A percentile compares a stretch with the other conserved stretches of the same genome.
Evolutionary conservation across 2,888 invertebrate genomes (phyloP).

Genomic region (Hypomecis punctinalis): DNA sequence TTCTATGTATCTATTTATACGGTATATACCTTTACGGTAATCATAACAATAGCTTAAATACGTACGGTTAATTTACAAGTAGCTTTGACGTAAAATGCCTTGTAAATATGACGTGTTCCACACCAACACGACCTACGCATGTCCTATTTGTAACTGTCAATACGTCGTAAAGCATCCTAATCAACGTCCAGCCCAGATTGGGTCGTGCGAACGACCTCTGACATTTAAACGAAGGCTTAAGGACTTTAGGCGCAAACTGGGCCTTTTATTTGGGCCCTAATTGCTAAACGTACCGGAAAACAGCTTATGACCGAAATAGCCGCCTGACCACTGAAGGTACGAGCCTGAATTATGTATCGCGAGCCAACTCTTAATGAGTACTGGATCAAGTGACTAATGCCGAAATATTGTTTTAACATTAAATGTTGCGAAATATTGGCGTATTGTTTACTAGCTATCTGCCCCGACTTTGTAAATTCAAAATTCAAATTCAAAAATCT

Average conservation of each 20-base stretch:
- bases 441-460: neutral
- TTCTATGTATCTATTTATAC: no score
- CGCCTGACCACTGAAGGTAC: conserved; percentile 40
- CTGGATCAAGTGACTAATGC: conserved; percentile 17
- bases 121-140: neutral
- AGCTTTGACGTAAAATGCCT: no score
- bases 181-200: conserved; percentile 15
- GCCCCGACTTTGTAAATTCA: no score
- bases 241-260: conserved; percentile 46
- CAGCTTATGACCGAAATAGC: conserved; percentile 50
- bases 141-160: conserved; percentile 6
- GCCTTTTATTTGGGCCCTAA: conserved; percentile 53
- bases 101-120: neutral
- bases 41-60: no score
- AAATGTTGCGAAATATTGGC: neutral
- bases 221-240: conserved; percentile 40
- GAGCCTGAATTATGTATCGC: conserved; percentile 26
- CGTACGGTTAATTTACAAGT: no score
- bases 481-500: no score
- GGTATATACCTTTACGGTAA: no score
- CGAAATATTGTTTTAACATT: neutral
- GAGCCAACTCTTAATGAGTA: conserved; percentile 26
- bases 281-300: conserved; percentile 57
- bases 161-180: conserved; percentile 12
- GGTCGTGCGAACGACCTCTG: conserved; percentile 39